phyloP scores from a whole-genome alignment of 2,797 vertebrate species.

The Syngnathus acus region DNA sequence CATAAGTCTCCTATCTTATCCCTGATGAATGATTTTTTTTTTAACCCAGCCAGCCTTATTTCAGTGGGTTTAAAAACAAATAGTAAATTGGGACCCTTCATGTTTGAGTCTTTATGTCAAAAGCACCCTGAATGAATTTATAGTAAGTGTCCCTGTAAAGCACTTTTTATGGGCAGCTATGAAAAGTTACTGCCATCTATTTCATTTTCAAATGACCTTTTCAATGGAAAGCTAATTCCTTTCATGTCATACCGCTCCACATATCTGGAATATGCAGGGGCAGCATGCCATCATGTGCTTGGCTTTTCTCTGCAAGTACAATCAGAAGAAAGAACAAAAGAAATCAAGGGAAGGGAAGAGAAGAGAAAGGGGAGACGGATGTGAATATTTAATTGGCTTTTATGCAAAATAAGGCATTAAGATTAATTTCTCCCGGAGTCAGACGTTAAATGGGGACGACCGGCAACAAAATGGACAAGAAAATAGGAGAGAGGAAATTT shows the following conservation, averaged over 20 bases:
- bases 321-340: neutral
- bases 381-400: constrained; percentile 56
- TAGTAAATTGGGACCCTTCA: neutral
- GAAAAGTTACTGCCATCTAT: constrained; percentile 31
- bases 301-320: neutral
- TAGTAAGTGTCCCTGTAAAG: constrained; percentile 16
- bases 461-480: neutral
- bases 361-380: constrained; percentile 5
- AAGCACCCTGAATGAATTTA: constrained; percentile 21
- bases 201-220: constrained; percentile 45
- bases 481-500: neutral
- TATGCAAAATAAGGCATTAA: constrained; percentile 55
- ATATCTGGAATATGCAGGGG: constrained; percentile 44
- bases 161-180: constrained; percentile 19
- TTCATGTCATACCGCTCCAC: constrained; percentile 28
- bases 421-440: constrained; percentile 45
- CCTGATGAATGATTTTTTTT: too few relatives aligned
- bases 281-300: constrained; percentile 27
- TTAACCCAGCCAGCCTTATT: too few relatives aligned
- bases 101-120: neutral
- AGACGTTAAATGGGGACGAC: constrained; percentile 24
- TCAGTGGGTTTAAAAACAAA: neutral
- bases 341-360: constrained; percentile 1
- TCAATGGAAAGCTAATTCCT: constrained; percentile 30
- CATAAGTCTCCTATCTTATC: too few relatives aligned